These are phyloP conservation scores for Etheostoma cragini DNA, from an alignment of 2,113 vertebrate genomes.

Conservation along the genomic window DNA sequence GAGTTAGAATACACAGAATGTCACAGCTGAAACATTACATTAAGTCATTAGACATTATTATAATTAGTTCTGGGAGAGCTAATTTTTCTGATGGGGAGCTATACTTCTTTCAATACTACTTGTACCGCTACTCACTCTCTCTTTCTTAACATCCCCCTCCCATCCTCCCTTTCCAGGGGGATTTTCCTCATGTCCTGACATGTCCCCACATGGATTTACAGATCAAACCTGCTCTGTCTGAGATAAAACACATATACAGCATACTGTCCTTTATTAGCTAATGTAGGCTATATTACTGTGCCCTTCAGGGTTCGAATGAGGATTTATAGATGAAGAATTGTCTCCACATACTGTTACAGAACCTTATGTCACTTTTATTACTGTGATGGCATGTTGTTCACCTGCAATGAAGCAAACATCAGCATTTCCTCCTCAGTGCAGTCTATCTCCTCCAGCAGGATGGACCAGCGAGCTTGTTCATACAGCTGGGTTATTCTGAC, in stretches of 20 bases:
- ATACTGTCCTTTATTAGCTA: conserved; percentile 12
- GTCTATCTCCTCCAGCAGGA: conserved; percentile 95
- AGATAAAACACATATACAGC: background rate
- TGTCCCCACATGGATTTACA: conserved; percentile 43
- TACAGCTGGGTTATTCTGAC: conserved; percentile 97
- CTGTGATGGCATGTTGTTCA: conserved; percentile 47
- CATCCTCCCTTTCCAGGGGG: conserved; percentile 3
- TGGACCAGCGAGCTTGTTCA: conserved; percentile 95
- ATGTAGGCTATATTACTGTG: background rate
- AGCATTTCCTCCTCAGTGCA: conserved; percentile 99
- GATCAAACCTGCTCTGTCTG: conserved; percentile 48
- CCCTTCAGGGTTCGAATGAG: background rate
- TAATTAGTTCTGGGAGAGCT: background rate
- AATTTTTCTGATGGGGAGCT: background rate
- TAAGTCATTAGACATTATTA: no score
- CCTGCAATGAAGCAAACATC: conserved; percentile 97
- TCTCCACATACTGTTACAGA: no score
- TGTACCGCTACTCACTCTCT: background rate
- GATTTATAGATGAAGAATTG: background rate
- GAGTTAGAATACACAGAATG: conserved; percentile 4
- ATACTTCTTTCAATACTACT: background rate
- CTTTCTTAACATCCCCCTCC: background rate
- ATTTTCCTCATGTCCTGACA: conserved; percentile 70
- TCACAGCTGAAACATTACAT: background rate
- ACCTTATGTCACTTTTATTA: background rate